Percentiles rank a stretch among this genome's conserved stretches.
Conservation (phyloP, 2,797 vertebrate genomes). For the Molothrus aeneus region DNA sequence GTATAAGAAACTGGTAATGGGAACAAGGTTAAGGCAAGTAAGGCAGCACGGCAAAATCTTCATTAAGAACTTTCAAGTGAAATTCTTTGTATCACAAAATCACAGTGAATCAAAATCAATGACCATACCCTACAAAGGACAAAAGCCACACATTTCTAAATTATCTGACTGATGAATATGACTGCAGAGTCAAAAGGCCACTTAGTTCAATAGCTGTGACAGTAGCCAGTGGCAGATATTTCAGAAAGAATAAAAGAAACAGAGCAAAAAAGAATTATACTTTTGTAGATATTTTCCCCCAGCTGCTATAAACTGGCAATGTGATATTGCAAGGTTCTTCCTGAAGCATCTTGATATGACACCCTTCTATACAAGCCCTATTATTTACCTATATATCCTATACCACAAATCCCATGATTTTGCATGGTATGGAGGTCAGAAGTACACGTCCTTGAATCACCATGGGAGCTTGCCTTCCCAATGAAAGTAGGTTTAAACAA, state of each 20-base stretch:
- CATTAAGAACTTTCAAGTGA: neutral
- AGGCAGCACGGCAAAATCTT: neutral
- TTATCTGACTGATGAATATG: neutral
- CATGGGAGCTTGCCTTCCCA: neutral
- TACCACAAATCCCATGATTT: neutral
- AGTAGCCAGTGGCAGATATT: neutral
- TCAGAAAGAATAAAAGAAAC: slow-evolving; percentile 25
- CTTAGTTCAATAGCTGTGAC: neutral
- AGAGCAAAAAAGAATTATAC: neutral
- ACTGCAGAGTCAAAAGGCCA: neutral
- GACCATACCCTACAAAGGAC: neutral
- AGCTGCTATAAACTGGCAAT: neutral
- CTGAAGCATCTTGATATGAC: neutral
- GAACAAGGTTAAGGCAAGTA: neutral
- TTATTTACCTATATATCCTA: neutral
- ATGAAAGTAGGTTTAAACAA: neutral
- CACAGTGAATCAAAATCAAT: neutral
- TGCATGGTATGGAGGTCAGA: neutral
- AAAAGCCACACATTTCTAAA: neutral
- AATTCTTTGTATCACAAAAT: neutral
- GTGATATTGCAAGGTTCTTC: neutral
- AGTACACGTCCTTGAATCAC: neutral
- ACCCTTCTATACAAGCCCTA: neutral
- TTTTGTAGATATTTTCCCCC: neutral
- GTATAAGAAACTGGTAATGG: neutral